A percentile compares a stretch with the other conserved stretches of the same genome.
Conservation (phyloP, 1,140 invertebrate genomes). For the Neodiprion pinetum region DNA sequence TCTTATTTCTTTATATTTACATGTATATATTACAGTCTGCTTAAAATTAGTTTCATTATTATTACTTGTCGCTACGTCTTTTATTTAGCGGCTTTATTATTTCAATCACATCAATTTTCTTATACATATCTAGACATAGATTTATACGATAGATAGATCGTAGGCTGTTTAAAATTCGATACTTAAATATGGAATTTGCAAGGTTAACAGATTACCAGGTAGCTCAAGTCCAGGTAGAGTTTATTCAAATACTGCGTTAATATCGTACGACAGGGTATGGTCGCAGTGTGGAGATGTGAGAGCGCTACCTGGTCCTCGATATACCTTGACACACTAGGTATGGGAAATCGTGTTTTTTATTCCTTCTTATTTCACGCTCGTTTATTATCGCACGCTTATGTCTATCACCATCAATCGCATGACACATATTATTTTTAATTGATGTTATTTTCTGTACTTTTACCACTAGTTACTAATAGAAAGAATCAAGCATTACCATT, state of each 20-base stretch:
- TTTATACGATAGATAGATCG: not conserved
- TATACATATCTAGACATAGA: not conserved
- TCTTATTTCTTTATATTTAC: conserved; percentile 26
- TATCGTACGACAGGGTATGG: not conserved
- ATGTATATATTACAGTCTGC: conserved; percentile 1
- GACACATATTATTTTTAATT: no score
- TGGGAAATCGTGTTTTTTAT: not conserved
- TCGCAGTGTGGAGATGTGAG: conserved; percentile 2
- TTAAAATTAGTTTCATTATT: not conserved
- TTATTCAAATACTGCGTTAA: not conserved
- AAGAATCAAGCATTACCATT: no score
- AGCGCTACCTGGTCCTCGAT: conserved; percentile 1
- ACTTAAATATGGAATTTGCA: not conserved
- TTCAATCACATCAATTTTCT: not conserved
- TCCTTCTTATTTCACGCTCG: no score
- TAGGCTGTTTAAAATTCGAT: not conserved
- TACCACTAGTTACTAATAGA: no score
- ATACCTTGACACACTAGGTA: not conserved
- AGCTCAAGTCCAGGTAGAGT: not conserved
- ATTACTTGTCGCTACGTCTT: not conserved
- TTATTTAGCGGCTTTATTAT: not conserved
- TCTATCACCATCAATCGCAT: no score
- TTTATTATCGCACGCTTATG: no score
- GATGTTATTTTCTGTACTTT: no score
- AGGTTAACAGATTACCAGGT: not conserved